Evolutionary conservation across 2,888 invertebrate species (phyloP), one percentile per base, ranked within the genome.

Genomic region (Hanleya hanleyi): DNA sequence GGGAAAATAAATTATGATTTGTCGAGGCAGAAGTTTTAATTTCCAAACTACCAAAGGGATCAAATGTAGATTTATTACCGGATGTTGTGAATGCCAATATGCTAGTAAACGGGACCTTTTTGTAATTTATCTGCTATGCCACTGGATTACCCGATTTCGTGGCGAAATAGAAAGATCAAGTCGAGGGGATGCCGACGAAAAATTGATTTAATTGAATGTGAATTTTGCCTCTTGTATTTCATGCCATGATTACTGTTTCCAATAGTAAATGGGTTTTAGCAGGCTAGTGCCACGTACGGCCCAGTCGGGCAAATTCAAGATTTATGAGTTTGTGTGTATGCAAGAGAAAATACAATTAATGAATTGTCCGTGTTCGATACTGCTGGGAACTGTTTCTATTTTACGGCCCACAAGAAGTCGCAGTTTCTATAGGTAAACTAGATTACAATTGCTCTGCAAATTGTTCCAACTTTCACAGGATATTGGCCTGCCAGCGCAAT

Each of bases 1-100:
- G n/a, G n/a, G n/a, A n/a, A n/a, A 57, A 57, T 57, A 57, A 57
- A 57, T 57, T 57, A 57, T 18, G 57, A 18, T 57, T 57, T 57
- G 29, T 57, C 29, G 29, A 29, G 57, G 15, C 22, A 4, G 57
- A 57, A 26, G 57, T 57, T 57, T 57, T 57, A 57, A 57, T 57
- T 57, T 57, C 57, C 22, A 15, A 29, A 15, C 32, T 57, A 32
- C 22, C 22, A 22, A 26, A 4, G 57, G 47, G 29, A 22, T 57
- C 57, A 57, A 12, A 29, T 22, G 22, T 26, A 57, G 57, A 57
- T 57, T 57, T 57, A 57, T 57, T 12, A 41, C 26, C 32, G 4
- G 57, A 57, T 4, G 29, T n/a, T n/a, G 57, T 57, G 57, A 57
- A 29, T 57, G 57, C 57, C 57, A 57, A n/a, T n/a, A n/a, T n/a